Conservation (phyloP, 2,113 vertebrate species). For the Balaeniceps rex region DNA sequence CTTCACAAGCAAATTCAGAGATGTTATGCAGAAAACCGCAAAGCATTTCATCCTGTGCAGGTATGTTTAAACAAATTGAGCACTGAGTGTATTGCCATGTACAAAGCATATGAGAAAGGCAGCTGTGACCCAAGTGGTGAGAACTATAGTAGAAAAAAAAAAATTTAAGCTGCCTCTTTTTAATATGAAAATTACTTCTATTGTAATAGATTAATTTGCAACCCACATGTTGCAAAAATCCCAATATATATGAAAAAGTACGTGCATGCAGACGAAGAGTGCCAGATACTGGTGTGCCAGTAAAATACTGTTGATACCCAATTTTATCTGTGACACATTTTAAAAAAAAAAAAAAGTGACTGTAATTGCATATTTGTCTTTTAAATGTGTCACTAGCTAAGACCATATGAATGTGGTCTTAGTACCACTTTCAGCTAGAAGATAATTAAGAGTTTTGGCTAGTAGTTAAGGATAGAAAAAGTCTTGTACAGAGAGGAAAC, state of each 20-base stretch:
- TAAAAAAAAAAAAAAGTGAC: background rate
- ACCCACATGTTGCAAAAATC: background rate
- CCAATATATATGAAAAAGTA: background rate
- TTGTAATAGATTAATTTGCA: background rate
- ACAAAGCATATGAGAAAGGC: background rate
- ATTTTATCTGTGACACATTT: background rate
- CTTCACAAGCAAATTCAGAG: conserved; percentile 98
- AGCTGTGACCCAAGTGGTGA: background rate
- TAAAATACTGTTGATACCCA: background rate
- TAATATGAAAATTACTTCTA: background rate
- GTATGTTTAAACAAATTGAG: conserved; percentile 60
- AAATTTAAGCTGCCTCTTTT: background rate
- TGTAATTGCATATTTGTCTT: background rate
- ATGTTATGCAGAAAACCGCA: conserved; percentile 94
- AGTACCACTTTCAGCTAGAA: background rate
- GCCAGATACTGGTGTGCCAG: background rate
- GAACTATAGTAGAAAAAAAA: background rate
- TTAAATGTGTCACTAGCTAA: background rate
- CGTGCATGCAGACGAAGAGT: background rate
- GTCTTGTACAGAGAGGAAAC: background rate
- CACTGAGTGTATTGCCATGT: background rate
- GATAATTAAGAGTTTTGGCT: background rate
- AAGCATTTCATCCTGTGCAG: conserved; percentile 88
- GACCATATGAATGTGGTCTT: background rate
- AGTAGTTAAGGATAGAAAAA: background rate